A percentile compares a stretch with the other conserved stretches of the same genome.
Conservation (phyloP, 2,888 invertebrate species). For the Venusia cambrica region DNA sequence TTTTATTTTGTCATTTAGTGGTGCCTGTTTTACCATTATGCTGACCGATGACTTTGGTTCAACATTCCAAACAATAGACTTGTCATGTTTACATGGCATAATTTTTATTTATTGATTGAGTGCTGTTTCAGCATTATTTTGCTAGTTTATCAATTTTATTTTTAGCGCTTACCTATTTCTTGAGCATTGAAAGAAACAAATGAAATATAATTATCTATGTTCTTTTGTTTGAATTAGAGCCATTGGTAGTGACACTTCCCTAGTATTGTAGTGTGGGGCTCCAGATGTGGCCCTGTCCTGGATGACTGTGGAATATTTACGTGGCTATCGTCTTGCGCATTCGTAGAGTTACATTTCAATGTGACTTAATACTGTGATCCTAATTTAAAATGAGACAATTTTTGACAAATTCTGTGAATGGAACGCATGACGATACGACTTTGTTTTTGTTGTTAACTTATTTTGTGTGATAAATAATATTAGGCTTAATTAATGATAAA, state of each 20-base stretch:
- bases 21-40: conserved; percentile 43
- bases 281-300: conserved; percentile 61
- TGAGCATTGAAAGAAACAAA: conserved; percentile 17
- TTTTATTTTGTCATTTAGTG: conserved; percentile 48
- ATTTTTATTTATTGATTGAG: conserved; percentile 25
- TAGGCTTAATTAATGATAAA: conserved; percentile 64
- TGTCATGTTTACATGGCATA: conserved; percentile 20
- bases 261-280: conserved; percentile 42
- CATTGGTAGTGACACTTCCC: conserved; percentile 56
- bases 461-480: conserved; percentile 75
- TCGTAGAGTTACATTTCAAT: conserved; percentile 70
- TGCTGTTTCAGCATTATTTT: conserved; percentile 29
- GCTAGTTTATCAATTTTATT: conserved; percentile 35
- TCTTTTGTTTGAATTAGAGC: conserved; percentile 47
- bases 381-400: conserved; percentile 76
- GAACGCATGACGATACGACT: conserved; percentile 59
- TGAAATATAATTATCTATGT: conserved; percentile 24
- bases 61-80: conserved; percentile 31
- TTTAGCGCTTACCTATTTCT: too few relatives aligned
- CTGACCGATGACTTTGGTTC: conserved; percentile 53
- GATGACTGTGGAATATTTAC: conserved; percentile 80
- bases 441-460: conserved; percentile 67
- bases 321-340: conserved; percentile 65
- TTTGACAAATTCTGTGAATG: conserved; percentile 72
- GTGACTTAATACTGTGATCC: conserved; percentile 81